Evolutionary conservation across 2,888 invertebrate genomes (phyloP), one percentile per base, ranked within the genome.

Genomic region (Gnatocerus cornutus): DNA sequence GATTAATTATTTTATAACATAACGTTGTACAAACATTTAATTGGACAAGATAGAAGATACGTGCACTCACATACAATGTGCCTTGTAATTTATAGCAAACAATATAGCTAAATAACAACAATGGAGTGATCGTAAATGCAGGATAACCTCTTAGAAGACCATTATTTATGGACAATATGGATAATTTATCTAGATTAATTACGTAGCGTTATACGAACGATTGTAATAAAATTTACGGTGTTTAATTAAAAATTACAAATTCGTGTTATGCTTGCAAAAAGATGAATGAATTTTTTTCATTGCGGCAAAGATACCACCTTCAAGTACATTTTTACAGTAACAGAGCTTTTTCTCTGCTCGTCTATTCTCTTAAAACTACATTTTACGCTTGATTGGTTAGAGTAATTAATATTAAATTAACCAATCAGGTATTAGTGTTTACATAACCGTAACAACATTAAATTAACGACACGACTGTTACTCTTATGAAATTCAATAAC

Each of bases 61-160:
- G 82, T 81, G 82, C 82, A 79, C 79, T 81, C 78, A 81, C 79
- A 81, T 78, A 82, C 83, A 82, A 82, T 82, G 80, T 78, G 79
- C 80, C 75, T 73, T 78, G 80, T 81, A 82, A 82, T 83, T 83
- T 83, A 82, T 82, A 80, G 81, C 79, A 81, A 83, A 83, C 82
- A 82, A 82, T 83, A 83, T 83, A 79, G 81, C 79, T 81, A 82
- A 81, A 81, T 82, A 81, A 82, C 81, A 81, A 83, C 82, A 83
- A 83, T 83, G 81, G 80, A 79, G 78, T 77, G 81, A 79, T 81
- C 80, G 77, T 77, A 76, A 77, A 76, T 74, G 73, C 71, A 74
- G 81, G 80, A 82, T 82, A 82, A 81, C 81, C 81, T 82, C 76
- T 73, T 71, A 67, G 75, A 73, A 71, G 72, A 73, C 77, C 74